A percentile compares a stretch with the other conserved stretches of the same genome.
Evolutionary conservation across 2,888 invertebrate species (phyloP).

Genomic region (Ctenicera cuprea): DNA sequence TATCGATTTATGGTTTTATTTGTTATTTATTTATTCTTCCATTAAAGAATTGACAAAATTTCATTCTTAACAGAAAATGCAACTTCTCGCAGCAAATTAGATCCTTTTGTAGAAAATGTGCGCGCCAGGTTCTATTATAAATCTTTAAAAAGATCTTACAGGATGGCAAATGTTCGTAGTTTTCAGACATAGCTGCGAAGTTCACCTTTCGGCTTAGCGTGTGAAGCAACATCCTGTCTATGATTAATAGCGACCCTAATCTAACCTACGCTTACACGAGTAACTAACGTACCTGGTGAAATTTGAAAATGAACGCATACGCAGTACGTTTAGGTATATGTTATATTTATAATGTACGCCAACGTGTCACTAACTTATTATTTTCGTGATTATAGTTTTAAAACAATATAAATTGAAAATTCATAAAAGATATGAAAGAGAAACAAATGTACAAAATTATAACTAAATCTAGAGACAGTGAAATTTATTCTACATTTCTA

Average conservation of each 20-base stretch:
- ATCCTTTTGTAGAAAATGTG: constrained; percentile 17
- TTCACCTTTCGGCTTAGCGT: constrained; percentile 57
- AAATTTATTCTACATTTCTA: too few species aligned
- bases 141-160: constrained; percentile 49
- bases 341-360: too few species aligned
- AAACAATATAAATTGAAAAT: too few species aligned
- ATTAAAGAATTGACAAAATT: background rate
- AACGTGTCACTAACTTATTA: too few species aligned
- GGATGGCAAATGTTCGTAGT: constrained; percentile 44
- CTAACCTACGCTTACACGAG: constrained; percentile 44
- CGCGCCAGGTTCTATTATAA: constrained; percentile 40
- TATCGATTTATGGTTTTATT: too few species aligned
- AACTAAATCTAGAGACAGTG: too few species aligned
- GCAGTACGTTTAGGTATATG: constrained; percentile 32
- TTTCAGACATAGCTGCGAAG: constrained; percentile 48
- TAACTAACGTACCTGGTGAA: constrained; percentile 40
- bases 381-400: background rate
- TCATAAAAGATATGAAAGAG: too few species aligned
- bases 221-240: constrained; percentile 52
- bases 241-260: constrained; percentile 55
- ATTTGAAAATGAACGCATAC: constrained; percentile 37
- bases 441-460: too few species aligned
- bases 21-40: too few species aligned
- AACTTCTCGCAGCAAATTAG: constrained; percentile 12
- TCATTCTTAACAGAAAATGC: background rate